Evolutionary conservation across 2,113 vertebrate species (phyloP).

Genomic region (Hiodon alosoides): DNA sequence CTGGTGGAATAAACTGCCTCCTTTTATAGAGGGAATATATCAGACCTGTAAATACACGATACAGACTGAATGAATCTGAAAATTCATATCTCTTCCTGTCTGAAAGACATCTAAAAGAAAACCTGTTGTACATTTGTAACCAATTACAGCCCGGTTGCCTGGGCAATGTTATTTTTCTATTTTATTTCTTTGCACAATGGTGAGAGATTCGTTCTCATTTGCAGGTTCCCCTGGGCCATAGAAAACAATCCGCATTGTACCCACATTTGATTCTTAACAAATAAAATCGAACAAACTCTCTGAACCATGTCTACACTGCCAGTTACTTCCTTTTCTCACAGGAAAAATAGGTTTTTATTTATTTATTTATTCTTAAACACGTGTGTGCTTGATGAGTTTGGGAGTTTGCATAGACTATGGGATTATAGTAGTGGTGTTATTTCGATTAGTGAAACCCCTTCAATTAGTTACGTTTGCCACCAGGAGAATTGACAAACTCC

Average conservation of each 20-base stretch:
- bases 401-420: neutral
- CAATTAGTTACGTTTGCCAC: too few species aligned
- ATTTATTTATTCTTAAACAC: neutral
- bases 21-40: too few species aligned
- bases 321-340: neutral
- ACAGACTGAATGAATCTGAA: neutral
- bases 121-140: constrained; percentile 16
- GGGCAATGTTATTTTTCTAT: neutral
- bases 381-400: neutral
- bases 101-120: neutral
- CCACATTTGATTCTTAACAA: constrained; percentile 19
- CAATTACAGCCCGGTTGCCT: constrained; percentile 7
- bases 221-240: constrained; percentile 1
- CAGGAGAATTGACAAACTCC: too few species aligned
- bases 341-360: neutral
- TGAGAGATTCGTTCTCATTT: constrained; percentile 7
- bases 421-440: too few species aligned
- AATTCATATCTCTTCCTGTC: constrained; percentile 1
- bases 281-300: constrained; percentile 8
- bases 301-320: neutral
- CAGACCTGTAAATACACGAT: too few species aligned
- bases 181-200: constrained; percentile 12
- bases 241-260: constrained; percentile 17
- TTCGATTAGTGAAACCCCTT: too few species aligned
- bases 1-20: too few species aligned